Evolutionary conservation across 2,888 invertebrate genomes (phyloP).

Genomic region (Yponomeuta evonymella): DNA sequence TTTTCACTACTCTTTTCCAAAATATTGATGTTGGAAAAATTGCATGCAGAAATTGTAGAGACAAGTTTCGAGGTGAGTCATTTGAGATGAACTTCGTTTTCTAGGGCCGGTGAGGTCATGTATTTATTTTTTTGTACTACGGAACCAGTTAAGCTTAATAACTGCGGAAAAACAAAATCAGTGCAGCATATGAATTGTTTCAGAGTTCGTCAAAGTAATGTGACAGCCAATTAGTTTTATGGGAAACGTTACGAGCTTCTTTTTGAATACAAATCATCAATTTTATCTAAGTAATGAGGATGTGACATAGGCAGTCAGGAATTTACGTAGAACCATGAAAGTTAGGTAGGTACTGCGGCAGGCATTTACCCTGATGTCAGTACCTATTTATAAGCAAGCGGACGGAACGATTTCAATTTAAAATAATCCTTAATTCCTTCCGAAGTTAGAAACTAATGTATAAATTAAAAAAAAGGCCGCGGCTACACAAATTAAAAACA

Average conservation of each 20-base stretch:
- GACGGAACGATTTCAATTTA: neutral
- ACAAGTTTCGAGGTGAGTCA: no score
- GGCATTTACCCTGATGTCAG: neutral
- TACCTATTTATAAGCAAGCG: neutral
- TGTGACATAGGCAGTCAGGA: conserved; percentile 20
- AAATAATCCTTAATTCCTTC: neutral
- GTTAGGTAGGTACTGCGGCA: neutral
- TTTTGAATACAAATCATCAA: conserved; percentile 41
- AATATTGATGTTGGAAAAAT: no score
- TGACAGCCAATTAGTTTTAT: conserved; percentile 43
- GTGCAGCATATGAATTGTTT: neutral
- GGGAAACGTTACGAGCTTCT: conserved; percentile 27
- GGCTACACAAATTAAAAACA: no score
- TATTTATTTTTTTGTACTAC: neutral
- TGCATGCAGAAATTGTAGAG: no score
- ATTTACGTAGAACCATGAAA: neutral
- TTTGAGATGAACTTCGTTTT: no score
- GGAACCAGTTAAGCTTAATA: neutral
- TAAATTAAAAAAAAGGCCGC: no score
- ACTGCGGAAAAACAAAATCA: neutral
- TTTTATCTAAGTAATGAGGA: conserved; percentile 31
- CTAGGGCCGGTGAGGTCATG: no score
- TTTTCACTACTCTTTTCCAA: no score
- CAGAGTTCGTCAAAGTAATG: conserved; percentile 17
- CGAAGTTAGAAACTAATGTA: no score